These are phyloP conservation scores for Adelognathus sp. DNA, from an alignment of 2,888 invertebrate species.

Conservation along the genomic window DNA sequence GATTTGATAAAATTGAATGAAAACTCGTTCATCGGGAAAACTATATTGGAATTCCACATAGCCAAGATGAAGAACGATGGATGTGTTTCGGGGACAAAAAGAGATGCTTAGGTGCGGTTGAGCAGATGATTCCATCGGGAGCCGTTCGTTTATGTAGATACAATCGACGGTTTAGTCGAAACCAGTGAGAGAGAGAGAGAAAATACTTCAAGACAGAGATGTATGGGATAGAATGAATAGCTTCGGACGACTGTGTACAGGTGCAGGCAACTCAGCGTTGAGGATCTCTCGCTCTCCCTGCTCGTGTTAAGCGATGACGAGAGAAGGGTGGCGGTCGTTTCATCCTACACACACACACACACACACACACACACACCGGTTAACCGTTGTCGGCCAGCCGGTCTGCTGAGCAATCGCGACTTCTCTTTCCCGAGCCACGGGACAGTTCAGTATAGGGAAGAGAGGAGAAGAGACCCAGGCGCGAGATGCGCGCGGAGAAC, in stretches of 20 bases:
- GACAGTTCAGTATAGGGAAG: conserved; percentile 32
- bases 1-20: neutral
- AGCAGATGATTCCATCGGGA: conserved; percentile 55
- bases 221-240: conserved; percentile 51
- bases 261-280: conserved; percentile 32
- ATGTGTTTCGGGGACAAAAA: neutral
- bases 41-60: neutral
- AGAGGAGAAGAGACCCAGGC: conserved; percentile 11
- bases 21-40: neutral
- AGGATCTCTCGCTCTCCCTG: conserved; percentile 23
- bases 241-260: conserved; percentile 47
- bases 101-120: conserved; percentile 14
- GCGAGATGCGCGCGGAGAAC: conserved; percentile 29
- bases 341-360: conserved; percentile 53
- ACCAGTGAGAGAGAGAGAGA: conserved; percentile 11
- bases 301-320: conserved; percentile 5
- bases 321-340: conserved; percentile 33
- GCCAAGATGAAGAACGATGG: conserved; percentile 39
- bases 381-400: conserved; percentile 44
- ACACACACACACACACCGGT: no score
- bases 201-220: conserved; percentile 8
- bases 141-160: conserved; percentile 59
- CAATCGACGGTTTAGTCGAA: conserved; percentile 54
- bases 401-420: conserved; percentile 48
- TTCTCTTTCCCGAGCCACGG: conserved; percentile 39